phyloP scores from a whole-genome alignment of 2,888 invertebrate genomes.

The Agrilus mali region DNA sequence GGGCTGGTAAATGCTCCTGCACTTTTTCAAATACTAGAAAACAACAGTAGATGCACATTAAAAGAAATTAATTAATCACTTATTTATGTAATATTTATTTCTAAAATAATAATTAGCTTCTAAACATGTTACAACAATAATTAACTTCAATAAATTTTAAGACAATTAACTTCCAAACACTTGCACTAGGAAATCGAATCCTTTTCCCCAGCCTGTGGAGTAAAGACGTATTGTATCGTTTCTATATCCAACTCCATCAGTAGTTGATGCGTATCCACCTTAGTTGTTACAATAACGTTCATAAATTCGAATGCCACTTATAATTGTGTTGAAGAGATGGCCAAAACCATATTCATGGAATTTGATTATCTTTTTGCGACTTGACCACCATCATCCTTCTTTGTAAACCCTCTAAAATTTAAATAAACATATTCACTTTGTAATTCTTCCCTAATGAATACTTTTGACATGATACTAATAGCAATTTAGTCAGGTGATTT shows the following conservation, averaged over 20 bases:
- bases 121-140: no score
- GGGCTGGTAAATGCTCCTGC: no score
- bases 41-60: no score
- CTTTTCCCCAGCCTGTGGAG: conserved; percentile 19
- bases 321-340: conserved; percentile 24
- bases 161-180: conserved; percentile 22
- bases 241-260: conserved; percentile 24
- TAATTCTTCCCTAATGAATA: no score
- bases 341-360: conserved; percentile 24
- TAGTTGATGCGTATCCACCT: conserved; percentile 20
- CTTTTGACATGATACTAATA: no score
- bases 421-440: no score
- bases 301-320: conserved; percentile 24
- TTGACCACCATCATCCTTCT: conserved; percentile 21
- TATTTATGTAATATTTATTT: no score
- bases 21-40: no score
- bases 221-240: conserved; percentile 22
- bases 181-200: conserved; percentile 24
- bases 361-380: conserved; percentile 13
- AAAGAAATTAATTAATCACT: no score
- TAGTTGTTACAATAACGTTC: conserved; percentile 24
- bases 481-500: no score
- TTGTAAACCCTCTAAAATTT: conserved; percentile 22
- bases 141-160: no score
- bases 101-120: no score